A percentile compares a stretch with the other conserved stretches of the same genome.
Evolutionary conservation across 2,797 vertebrate species (phyloP).

Genomic region (Toxotes lorentzi): DNA sequence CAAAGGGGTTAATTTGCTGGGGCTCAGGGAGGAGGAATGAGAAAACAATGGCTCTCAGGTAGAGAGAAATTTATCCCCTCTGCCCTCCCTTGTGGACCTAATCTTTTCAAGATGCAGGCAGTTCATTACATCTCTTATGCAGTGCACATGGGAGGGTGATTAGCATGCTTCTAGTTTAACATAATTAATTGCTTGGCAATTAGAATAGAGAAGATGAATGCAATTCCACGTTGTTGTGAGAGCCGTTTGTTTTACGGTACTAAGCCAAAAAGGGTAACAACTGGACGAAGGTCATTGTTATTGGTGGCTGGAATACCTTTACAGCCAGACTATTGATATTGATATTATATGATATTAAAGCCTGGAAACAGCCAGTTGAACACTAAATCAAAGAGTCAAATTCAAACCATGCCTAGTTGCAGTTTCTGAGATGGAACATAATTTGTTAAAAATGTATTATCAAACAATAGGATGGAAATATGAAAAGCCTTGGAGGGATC

Average conservation of each 20-base stretch:
- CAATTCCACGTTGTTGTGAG: constrained; percentile 26
- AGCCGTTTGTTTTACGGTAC: constrained; percentile 34
- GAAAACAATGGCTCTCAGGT: constrained; percentile 61
- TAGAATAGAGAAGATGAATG: constrained; percentile 43
- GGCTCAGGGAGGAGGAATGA: constrained; percentile 37
- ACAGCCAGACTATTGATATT: neutral
- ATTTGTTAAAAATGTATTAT: neutral
- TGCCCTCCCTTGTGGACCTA: constrained; percentile 45
- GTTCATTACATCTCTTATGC: constrained; percentile 53
- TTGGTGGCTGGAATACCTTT: neutral
- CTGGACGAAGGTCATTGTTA: neutral
- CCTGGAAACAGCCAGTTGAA: neutral
- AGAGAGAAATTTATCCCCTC: constrained; percentile 51
- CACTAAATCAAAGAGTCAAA: neutral
- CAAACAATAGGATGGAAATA: neutral
- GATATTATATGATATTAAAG: neutral
- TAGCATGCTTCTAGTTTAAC: constrained; percentile 53
- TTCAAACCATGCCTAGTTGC: neutral
- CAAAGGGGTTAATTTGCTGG: constrained; percentile 49
- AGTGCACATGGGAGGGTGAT: constrained; percentile 43
- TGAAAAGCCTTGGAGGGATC: neutral
- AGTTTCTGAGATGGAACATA: neutral
- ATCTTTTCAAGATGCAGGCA: constrained; percentile 62
- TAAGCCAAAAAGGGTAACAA: constrained; percentile 21
- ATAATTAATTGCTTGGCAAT: constrained; percentile 64